A percentile compares a stretch with the other conserved stretches of the same genome.
Conservation (phyloP, 2,113 vertebrate species). For the Channa maculata region DNA sequence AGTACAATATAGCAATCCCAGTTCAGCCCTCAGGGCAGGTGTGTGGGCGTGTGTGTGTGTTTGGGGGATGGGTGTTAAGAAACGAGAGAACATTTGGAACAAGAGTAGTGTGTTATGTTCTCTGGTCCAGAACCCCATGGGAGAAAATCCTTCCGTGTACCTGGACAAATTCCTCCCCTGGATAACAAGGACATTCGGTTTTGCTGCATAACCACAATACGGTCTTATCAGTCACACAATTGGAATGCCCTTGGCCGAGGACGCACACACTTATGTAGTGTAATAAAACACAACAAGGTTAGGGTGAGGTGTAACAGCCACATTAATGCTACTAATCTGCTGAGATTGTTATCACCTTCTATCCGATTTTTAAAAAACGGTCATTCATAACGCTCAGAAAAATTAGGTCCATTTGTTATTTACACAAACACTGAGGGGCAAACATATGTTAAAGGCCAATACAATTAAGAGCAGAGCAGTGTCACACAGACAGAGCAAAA, state of each 20-base stretch:
- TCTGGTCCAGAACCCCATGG: conserved; percentile 60
- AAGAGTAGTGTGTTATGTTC: conserved; percentile 69
- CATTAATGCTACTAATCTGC: conserved; percentile 76
- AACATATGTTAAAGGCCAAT: conserved; percentile 38
- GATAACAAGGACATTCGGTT: conserved; percentile 78
- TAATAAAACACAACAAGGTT: conserved; percentile 76
- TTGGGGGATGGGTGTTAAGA: conserved; percentile 52
- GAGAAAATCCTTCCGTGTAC: conserved; percentile 67
- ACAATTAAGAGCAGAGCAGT: conserved; percentile 60
- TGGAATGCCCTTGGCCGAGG: conserved; percentile 72
- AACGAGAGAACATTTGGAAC: conserved; percentile 65
- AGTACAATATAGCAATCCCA: conserved; percentile 73
- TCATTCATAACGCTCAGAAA: conserved; percentile 59
- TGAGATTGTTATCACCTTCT: conserved; percentile 65
- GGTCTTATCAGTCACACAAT: conserved; percentile 57
- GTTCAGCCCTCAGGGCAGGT: conserved; percentile 52
- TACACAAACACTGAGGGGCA: conserved; percentile 32
- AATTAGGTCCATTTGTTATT: conserved; percentile 55
- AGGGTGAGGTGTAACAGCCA: conserved; percentile 67
- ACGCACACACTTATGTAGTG: conserved; percentile 39
- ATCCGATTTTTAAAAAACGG: conserved; percentile 45
- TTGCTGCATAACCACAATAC: conserved; percentile 45
- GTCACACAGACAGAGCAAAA: conserved; percentile 23
- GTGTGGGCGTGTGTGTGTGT: conserved; percentile 36
- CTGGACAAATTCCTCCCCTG: conserved; percentile 65